These are phyloP conservation scores for Alethe diademata DNA, from an alignment of 2,113 vertebrate genomes.

Conservation along the genomic window DNA sequence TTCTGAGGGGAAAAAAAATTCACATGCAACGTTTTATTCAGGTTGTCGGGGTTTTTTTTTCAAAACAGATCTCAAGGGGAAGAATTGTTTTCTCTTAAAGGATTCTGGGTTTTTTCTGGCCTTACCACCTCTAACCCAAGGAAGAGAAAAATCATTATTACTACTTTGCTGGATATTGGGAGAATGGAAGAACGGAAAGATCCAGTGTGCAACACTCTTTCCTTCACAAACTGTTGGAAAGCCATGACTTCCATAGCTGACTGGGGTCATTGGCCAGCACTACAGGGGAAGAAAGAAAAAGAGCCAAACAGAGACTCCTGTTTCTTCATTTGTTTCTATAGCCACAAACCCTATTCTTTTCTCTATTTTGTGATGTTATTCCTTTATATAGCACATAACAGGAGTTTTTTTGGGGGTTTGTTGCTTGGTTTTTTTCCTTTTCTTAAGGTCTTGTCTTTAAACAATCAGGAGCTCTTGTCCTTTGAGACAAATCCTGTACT, in stretches of 20 bases:
- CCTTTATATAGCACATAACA: neutral
- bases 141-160: constrained; percentile 11
- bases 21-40: neutral
- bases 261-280: neutral
- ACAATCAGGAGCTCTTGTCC: neutral
- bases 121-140: neutral
- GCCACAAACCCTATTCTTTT: neutral
- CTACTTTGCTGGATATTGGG: neutral
- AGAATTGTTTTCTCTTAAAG: constrained; percentile 10
- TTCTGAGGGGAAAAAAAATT: neutral
- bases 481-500: neutral
- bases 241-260: neutral
- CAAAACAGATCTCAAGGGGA: neutral
- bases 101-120: neutral
- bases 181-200: constrained; percentile 11
- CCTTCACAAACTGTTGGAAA: neutral
- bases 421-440: neutral
- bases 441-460: neutral
- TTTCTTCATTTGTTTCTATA: neutral
- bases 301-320: neutral
- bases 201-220: neutral
- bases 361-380: neutral
- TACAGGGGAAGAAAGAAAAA: neutral
- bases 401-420: neutral
- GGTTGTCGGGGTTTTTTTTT: neutral